A percentile compares a stretch with the other conserved stretches of the same genome.
Conservation (phyloP, 2,113 vertebrate genomes). For the Plectropomus leopardus region DNA sequence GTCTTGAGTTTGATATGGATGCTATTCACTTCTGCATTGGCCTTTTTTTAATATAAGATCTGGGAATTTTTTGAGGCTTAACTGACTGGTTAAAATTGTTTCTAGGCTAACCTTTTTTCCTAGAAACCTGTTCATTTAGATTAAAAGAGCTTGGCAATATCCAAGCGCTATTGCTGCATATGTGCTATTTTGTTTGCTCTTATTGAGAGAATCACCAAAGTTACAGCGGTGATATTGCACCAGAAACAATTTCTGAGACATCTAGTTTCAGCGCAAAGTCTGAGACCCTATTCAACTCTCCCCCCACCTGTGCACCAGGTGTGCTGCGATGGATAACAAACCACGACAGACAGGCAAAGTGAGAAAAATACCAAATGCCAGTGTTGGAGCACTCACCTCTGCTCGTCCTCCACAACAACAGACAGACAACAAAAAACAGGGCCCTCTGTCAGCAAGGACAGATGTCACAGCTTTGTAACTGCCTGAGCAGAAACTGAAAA, state of each 20-base stretch:
- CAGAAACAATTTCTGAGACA: background rate
- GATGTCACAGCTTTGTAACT: background rate
- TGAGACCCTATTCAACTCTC: background rate
- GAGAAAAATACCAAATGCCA: background rate
- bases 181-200: background rate
- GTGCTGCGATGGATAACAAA: background rate
- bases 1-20: background rate
- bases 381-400: background rate
- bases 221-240: background rate
- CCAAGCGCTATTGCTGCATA: background rate
- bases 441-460: background rate
- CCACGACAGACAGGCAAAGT: background rate
- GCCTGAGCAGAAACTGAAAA: background rate
- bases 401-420: too few relatives aligned
- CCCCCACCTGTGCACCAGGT: background rate
- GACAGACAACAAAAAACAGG: too few relatives aligned
- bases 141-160: too few relatives aligned
- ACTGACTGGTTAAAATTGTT: background rate
- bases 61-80: background rate
- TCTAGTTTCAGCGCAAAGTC: background rate
- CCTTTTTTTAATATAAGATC: background rate
- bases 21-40: background rate
- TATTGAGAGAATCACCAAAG: background rate
- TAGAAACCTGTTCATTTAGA: too few relatives aligned
- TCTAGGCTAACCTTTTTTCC: too few relatives aligned